A percentile compares a stretch with the other conserved stretches of the same genome.
phyloP scores from a whole-genome alignment of 1,140 invertebrate species.

The Scaptodrosophila lebanonensis region DNA sequence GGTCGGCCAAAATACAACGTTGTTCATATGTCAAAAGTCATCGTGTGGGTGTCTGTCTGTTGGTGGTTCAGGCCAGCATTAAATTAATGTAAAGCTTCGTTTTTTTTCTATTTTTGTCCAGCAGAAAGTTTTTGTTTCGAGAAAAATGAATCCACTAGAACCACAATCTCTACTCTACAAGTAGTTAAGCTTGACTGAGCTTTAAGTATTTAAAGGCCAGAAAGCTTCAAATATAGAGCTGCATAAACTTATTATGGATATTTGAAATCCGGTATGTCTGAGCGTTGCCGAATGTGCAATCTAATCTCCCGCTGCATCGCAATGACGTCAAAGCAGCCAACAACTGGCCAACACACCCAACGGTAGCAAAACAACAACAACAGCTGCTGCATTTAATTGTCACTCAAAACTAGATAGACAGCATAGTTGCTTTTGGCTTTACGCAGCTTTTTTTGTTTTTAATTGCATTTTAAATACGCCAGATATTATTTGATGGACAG shows the following conservation, averaged over 20 bases:
- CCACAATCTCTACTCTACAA: no score
- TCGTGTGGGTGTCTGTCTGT: not conserved
- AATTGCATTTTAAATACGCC: constrained; percentile 12
- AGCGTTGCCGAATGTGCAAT: constrained; percentile 29
- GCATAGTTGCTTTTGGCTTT: no score
- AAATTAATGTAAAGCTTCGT: constrained; percentile 18
- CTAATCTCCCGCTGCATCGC: not conserved
- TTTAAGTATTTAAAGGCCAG: no score
- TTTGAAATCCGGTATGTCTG: constrained; percentile 1
- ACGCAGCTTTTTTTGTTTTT: constrained; percentile 15
- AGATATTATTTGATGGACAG: no score
- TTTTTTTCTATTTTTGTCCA: constrained; percentile 31
- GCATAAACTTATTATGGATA: no score
- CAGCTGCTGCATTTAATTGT: constrained; percentile 59
- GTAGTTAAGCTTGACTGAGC: no score
- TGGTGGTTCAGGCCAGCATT: no score
- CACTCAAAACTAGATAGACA: no score
- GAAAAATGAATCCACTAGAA: no score
- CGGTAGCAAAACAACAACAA: constrained; percentile 11
- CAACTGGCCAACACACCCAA: constrained; percentile 12
- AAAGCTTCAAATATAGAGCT: no score
- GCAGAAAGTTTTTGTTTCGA: no score
- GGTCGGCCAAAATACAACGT: no score
- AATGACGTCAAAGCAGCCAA: constrained; percentile 51
- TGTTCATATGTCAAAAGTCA: constrained; percentile 39